Evolutionary conservation across 2,113 vertebrate genomes (phyloP).

Genomic region (Anolis carolinensis): DNA sequence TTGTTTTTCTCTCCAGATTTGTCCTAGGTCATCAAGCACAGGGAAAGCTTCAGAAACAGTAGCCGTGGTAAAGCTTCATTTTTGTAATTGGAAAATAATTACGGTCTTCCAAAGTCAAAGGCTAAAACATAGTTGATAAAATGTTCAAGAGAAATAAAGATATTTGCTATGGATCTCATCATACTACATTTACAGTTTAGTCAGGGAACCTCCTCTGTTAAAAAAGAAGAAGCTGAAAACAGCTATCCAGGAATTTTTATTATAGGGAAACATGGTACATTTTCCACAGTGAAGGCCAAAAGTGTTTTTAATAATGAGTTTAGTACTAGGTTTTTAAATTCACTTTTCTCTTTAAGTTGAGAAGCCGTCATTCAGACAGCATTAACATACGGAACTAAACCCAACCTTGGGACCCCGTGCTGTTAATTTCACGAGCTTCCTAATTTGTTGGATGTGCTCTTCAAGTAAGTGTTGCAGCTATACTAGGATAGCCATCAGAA

Average conservation of each 20-base stretch:
- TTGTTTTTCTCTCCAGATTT: too few relatives aligned
- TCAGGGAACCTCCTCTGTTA: background rate
- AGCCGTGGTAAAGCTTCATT: too few relatives aligned
- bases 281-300: background rate
- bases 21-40: too few relatives aligned
- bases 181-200: background rate
- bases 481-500: background rate
- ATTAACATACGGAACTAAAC: background rate
- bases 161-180: background rate
- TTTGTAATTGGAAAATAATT: background rate
- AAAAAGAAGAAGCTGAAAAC: background rate
- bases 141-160: background rate
- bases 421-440: background rate
- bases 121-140: background rate
- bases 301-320: background rate
- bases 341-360: too few relatives aligned
- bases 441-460: background rate
- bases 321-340: background rate
- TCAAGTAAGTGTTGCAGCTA: background rate
- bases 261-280: background rate
- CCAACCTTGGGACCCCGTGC: background rate
- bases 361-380: background rate
- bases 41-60: too few relatives aligned
- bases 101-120: background rate
- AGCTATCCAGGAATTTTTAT: background rate